These are phyloP conservation scores for Solenopsis fugax DNA, from an alignment of 1,140 invertebrate species.

Conservation along the genomic window DNA sequence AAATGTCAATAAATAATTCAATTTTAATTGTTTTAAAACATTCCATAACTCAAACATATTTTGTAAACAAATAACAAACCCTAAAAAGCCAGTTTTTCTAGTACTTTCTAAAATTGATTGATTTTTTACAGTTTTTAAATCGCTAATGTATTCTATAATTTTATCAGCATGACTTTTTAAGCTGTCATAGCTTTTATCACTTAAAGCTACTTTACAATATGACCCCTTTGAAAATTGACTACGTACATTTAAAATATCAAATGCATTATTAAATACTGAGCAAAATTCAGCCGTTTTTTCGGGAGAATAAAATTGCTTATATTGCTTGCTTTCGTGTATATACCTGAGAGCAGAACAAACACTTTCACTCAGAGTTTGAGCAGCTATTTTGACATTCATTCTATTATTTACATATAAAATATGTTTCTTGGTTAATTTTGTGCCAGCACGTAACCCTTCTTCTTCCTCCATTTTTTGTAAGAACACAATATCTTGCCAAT, in stretches of 20 bases:
- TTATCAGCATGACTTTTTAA: slow-evolving; percentile 1
- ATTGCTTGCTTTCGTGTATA: neutral
- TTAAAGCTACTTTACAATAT: neutral
- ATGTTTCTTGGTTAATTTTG: slow-evolving; percentile 1
- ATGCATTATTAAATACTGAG: neutral
- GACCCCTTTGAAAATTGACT: too few species aligned
- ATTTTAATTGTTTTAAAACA: neutral
- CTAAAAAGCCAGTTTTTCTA: slow-evolving; percentile 5
- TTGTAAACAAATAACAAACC: slow-evolving; percentile 2
- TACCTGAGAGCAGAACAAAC: neutral
- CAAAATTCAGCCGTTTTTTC: neutral
- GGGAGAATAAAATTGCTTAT: neutral
- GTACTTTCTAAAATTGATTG: neutral
- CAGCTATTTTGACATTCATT: neutral
- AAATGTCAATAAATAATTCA: slow-evolving; percentile 16
- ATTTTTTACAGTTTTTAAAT: neutral
- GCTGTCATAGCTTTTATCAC: neutral
- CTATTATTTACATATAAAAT: neutral
- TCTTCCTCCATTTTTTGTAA: too few species aligned
- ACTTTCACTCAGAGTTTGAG: slow-evolving; percentile 2
- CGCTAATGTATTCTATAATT: neutral
- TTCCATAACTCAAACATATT: slow-evolving; percentile 4
- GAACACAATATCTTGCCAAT: too few species aligned
- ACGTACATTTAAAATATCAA: neutral
- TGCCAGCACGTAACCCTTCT: neutral